These are phyloP conservation scores for Eciton burchellii DNA, from an alignment of 1,140 invertebrate genomes.

Conservation along the genomic window DNA sequence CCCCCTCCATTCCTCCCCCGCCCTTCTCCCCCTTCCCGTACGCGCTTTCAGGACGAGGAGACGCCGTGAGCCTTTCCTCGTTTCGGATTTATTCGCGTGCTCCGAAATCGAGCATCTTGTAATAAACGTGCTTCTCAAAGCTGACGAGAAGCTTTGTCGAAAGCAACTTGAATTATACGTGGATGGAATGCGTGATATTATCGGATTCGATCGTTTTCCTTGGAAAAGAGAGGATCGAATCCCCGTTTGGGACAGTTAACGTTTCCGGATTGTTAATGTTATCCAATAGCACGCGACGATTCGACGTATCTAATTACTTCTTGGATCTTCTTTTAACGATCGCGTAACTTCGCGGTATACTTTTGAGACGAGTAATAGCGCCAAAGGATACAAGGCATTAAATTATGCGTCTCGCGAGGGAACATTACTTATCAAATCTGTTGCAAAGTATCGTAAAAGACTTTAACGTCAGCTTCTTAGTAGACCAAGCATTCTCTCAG, in stretches of 20 bases:
- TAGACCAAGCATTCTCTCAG: not conserved
- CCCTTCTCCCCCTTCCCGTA: conserved; percentile 21
- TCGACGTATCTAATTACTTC: not conserved
- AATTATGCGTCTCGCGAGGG: not conserved
- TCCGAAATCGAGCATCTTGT: not conserved
- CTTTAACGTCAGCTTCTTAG: conserved; percentile 8
- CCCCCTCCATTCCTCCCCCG: too few species aligned
- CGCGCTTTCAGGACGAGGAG: not conserved
- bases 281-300: not conserved
- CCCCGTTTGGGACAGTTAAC: too few species aligned
- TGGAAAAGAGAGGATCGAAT: too few species aligned
- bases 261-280: not conserved
- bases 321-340: not conserved
- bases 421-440: conserved; percentile 17
- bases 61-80: not conserved
- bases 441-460: not conserved
- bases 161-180: too few species aligned
- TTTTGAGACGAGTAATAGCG: not conserved
- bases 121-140: too few species aligned
- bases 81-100: not conserved
- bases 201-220: too few species aligned
- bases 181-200: too few species aligned
- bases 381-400: not conserved
- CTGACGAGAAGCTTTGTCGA: too few species aligned
- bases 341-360: not conserved